A percentile compares a stretch with the other conserved stretches of the same genome.
phyloP scores from a whole-genome alignment of 2,113 vertebrate species.

The Rhinogobius similis region DNA sequence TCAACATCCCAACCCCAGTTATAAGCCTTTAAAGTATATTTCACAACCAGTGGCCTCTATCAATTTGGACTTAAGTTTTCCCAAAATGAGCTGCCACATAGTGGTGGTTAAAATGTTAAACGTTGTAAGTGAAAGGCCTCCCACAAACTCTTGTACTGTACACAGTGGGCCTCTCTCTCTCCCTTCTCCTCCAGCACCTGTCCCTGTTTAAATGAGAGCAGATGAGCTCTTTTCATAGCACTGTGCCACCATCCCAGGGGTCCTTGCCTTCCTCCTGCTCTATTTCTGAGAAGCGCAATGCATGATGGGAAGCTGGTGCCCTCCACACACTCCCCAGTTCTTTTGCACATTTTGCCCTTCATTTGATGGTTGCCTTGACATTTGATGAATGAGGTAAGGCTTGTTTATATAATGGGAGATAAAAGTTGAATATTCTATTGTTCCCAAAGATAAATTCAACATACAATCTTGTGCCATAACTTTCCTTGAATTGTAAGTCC shows the following conservation, averaged over 20 bases:
- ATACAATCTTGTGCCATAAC: too few relatives aligned
- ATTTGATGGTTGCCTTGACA: constrained; percentile 33
- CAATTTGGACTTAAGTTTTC: not conserved
- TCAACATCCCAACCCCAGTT: too few relatives aligned
- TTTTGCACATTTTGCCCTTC: constrained; percentile 52
- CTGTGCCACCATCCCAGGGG: constrained; percentile 72
- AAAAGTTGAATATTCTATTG: not conserved
- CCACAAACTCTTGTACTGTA: constrained; percentile 12
- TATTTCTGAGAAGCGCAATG: constrained; percentile 71
- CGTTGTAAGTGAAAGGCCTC: constrained; percentile 28
- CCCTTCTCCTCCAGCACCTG: constrained; percentile 69
- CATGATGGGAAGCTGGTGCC: constrained; percentile 72
- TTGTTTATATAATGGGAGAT: not conserved
- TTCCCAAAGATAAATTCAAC: too few relatives aligned
- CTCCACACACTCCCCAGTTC: constrained; percentile 44
- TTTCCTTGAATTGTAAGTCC: too few relatives aligned
- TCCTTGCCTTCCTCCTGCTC: constrained; percentile 71
- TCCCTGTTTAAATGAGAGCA: constrained; percentile 81
- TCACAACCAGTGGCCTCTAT: not conserved
- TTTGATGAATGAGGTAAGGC: constrained; percentile 15
- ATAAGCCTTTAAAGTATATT: not conserved
- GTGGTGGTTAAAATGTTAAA: constrained; percentile 17
- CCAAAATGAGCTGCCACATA: not conserved
- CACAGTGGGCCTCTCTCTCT: constrained; percentile 24
- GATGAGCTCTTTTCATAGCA: constrained; percentile 81